Evolutionary conservation across 2,888 invertebrate genomes (phyloP), one percentile per base, ranked within the genome.

Genomic region (Drosophila aldrichi): DNA sequence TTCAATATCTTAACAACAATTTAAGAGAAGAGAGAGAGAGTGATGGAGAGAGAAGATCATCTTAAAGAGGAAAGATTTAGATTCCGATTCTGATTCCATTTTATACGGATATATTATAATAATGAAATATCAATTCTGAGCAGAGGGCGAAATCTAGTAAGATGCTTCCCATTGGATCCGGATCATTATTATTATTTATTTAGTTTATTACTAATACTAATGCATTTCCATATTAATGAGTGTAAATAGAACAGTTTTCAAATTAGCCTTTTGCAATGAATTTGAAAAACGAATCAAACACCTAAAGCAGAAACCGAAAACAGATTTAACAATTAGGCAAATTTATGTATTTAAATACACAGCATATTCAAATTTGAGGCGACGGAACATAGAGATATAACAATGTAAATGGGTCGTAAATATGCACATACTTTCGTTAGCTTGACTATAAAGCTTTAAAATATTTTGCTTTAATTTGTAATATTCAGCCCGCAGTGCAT

Each of bases 351-450:
- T 43, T 36, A 54, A 38, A 40, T 38, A 16, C 16, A 36, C 20
- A n/a, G 8, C n/a, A 16, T 22, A 66, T 65, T 65, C 41, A 43
- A 43, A 65, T 65, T 14, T 1, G 5, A n/a, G 16, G 1, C 12
- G 36, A 7, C 2, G 25, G 18, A 16, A 36, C 43, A 52, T 52
- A 20, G 25, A 66, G 51, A 14, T 65, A 66, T 51, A 67, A 54
- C 34, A 58, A 60, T 41, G 29, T 25, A 60, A 70, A 61, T 61
- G 41, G 29, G 40, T 38, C 29, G 55, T 70, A 55, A 70, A 70
- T 60, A 70, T 69, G 60, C 70, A 70, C 14, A 70, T 36, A 54
- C 18, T 38, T 54, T 43, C 34, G 36, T 48, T 59, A 3, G 36
- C n/a, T 20, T 18, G 29, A 43, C 34, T 9, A 41, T 25, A 32